Conservation (phyloP, 2,888 invertebrate species). For the Sphecodes monilicornis region DNA sequence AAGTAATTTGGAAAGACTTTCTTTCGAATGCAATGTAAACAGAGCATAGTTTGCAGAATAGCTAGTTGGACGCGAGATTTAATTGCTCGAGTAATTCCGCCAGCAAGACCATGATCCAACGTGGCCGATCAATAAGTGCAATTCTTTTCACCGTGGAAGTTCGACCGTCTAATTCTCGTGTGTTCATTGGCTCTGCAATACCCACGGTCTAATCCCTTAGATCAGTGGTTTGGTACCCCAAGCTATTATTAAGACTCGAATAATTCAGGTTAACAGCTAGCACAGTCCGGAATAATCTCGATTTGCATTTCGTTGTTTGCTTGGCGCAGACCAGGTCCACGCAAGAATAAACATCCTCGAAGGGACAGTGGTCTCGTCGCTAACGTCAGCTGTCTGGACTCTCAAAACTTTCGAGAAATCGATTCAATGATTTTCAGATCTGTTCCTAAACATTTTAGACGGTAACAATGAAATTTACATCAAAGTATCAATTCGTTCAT, state of each 20-base stretch:
- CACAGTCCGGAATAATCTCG: slow-evolving; percentile 81
- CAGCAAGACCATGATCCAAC: not conserved
- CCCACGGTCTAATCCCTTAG: slow-evolving; percentile 84
- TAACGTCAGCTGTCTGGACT: slow-evolving; percentile 58
- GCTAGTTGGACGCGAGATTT: not conserved
- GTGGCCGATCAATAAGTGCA: slow-evolving; percentile 50
- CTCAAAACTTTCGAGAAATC: slow-evolving; percentile 54
- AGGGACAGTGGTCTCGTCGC: slow-evolving; percentile 65
- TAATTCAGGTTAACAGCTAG: slow-evolving; percentile 84
- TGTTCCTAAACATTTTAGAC: not conserved
- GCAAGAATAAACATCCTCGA: slow-evolving; percentile 79
- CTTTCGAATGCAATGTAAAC: not conserved
- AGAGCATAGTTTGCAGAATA: not conserved
- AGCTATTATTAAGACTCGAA: slow-evolving; percentile 85
- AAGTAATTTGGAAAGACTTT: not conserved
- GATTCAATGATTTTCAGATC: slow-evolving; percentile 11
- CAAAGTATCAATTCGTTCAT: not conserved
- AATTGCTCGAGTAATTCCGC: slow-evolving; percentile 15
- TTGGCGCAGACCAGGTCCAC: slow-evolving; percentile 66
- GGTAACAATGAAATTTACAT: not conserved
- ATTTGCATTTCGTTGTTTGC: slow-evolving; percentile 83
- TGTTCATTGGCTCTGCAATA: slow-evolving; percentile 83
- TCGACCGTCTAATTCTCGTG: slow-evolving; percentile 78
- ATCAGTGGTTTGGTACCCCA: slow-evolving; percentile 82
- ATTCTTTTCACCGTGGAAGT: slow-evolving; percentile 66